Conservation (phyloP, 1,140 invertebrate genomes). For the Leptopilina clavipes region DNA sequence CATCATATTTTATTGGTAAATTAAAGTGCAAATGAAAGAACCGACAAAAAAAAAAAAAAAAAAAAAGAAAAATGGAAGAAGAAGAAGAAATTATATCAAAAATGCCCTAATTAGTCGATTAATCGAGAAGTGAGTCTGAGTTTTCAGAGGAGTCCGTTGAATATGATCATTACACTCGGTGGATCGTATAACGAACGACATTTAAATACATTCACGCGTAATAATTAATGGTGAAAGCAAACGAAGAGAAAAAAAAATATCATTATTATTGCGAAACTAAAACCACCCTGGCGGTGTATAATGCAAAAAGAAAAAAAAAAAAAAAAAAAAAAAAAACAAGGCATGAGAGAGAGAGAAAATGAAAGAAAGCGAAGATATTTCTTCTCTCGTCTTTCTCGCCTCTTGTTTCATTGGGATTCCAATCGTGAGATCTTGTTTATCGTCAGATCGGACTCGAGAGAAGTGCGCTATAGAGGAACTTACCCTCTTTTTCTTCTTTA, state of each 20-base stretch:
- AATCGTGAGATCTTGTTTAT: conserved; percentile 50
- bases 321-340: conserved; percentile 1
- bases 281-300: too few species aligned
- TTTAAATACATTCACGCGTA: neutral
- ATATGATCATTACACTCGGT: neutral
- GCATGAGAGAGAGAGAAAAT: conserved; percentile 4
- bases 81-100: neutral
- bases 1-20: neutral
- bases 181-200: neutral
- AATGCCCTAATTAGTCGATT: conserved; percentile 5
- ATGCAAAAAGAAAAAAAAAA: too few species aligned
- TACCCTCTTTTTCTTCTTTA: conserved; percentile 42
- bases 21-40: neutral
- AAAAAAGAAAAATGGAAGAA: too few species aligned
- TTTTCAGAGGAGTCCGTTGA: neutral
- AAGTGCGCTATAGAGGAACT: conserved; percentile 40
- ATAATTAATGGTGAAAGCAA: neutral
- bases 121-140: neutral
- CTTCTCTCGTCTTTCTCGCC: conserved; percentile 36
- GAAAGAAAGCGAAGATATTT: conserved; percentile 36
- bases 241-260: neutral
- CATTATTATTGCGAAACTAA: neutral
- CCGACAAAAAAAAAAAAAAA: neutral
- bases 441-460: conserved; percentile 46
- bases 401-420: conserved; percentile 32